These are phyloP conservation scores for Drosophila greeni DNA, from an alignment of 2,888 invertebrate species.

Conservation along the genomic window DNA sequence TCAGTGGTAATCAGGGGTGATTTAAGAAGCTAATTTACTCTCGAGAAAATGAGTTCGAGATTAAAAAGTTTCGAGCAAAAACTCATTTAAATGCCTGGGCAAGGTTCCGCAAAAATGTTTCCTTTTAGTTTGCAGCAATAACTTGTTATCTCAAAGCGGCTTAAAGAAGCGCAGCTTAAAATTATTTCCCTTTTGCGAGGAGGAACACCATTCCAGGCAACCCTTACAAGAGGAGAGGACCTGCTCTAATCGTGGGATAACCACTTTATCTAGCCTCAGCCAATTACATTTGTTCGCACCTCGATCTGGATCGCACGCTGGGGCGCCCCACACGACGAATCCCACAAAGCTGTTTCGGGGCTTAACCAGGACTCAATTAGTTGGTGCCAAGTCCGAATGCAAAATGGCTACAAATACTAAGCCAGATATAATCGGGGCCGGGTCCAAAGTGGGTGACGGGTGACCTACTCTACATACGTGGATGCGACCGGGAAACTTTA, in stretches of 20 bases:
- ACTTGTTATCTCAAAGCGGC: neutral
- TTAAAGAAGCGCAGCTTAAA: neutral
- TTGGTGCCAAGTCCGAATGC: constrained; percentile 35
- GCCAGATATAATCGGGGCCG: constrained; percentile 33
- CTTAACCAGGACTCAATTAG: constrained; percentile 38
- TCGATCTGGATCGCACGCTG: neutral
- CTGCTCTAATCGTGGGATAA: constrained; percentile 10
- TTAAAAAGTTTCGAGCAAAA: constrained; percentile 1
- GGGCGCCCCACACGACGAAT: constrained; percentile 13
- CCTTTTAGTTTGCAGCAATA: neutral
- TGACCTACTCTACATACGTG: constrained; percentile 32
- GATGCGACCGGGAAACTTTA: constrained; percentile 25
- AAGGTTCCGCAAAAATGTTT: constrained; percentile 1
- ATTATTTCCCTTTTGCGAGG: neutral
- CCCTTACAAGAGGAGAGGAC: too few relatives aligned
- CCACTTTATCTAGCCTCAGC: constrained; percentile 25
- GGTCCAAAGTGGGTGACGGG: neutral
- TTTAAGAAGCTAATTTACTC: constrained; percentile 13
- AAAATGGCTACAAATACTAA: constrained; percentile 39
- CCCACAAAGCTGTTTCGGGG: constrained; percentile 40
- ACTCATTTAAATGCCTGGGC: neutral
- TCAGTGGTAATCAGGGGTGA: constrained; percentile 26
- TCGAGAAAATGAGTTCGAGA: neutral
- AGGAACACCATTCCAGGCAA: neutral
- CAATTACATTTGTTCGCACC: constrained; percentile 38